Percentiles rank a stretch among this genome's conserved stretches.
phyloP scores from a whole-genome alignment of 2,797 vertebrate genomes.

The Ptychadena robeensis region DNA sequence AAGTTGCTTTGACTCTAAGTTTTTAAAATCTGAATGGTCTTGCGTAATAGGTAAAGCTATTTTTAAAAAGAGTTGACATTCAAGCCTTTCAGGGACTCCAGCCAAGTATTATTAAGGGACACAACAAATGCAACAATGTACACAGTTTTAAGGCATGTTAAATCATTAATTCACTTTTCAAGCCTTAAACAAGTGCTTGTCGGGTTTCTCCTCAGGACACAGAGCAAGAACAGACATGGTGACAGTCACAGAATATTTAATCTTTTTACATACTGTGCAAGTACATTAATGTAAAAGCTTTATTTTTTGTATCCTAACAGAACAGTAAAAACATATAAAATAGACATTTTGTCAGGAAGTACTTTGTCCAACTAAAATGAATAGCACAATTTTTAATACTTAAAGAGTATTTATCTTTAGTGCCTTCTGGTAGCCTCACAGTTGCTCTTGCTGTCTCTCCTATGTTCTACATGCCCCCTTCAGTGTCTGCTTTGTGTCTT shows the following conservation, averaged over 20 bases:
- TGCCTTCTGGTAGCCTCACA: no score
- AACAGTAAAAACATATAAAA: constrained; percentile 31
- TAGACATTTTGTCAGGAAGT: constrained; percentile 18
- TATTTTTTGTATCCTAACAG: constrained; percentile 33
- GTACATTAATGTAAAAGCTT: constrained; percentile 45
- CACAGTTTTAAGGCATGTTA: constrained; percentile 8
- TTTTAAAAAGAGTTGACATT: neutral
- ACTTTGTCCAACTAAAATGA: no score
- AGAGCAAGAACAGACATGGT: constrained; percentile 35
- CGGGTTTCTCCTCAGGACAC: constrained; percentile 36
- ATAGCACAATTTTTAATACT: no score
- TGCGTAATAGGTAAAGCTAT: neutral
- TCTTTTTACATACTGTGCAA: constrained; percentile 33
- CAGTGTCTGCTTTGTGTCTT: no score
- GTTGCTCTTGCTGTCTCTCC: no score
- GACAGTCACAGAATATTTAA: constrained; percentile 30
- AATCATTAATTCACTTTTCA: constrained; percentile 33
- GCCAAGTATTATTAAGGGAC: constrained; percentile 15
- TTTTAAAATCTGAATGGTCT: neutral
- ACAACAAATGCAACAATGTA: constrained; percentile 2
- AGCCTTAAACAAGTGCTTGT: constrained; percentile 40
- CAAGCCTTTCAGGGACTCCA: constrained; percentile 10
- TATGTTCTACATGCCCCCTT: no score
- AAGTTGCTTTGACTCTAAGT: neutral
- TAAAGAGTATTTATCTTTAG: no score